phyloP scores from a whole-genome alignment of 92 coral and sea anemone genomes.

The Paragorgia papillata region DNA sequence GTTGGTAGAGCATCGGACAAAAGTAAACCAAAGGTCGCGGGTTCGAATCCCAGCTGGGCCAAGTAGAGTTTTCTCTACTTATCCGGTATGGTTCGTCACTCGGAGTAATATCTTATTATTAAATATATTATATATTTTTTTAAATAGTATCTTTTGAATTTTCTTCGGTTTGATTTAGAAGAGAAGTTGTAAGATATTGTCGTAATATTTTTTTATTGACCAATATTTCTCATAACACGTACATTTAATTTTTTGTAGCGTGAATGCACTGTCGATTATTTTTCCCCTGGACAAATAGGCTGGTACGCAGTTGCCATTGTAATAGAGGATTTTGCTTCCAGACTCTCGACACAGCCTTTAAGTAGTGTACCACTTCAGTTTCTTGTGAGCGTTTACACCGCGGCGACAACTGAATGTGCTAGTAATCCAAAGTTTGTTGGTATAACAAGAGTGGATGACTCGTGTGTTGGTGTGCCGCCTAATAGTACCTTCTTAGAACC shows the following conservation, averaged over 20 bases:
- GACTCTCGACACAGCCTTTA: conserved; percentile 55
- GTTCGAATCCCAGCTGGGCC: no score
- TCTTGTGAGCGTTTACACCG: conserved; percentile 57
- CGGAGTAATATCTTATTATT: no score
- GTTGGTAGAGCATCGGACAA: no score
- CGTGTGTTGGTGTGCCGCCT: conserved; percentile 74
- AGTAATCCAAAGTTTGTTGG: conserved; percentile 66
- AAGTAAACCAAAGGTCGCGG: no score
- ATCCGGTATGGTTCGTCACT: no score
- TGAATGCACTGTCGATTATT: conserved; percentile 56
- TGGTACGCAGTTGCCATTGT: conserved; percentile 71
- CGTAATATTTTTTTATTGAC: no score
- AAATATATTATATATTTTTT: no score
- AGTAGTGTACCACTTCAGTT: conserved; percentile 80
- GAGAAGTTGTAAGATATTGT: no score
- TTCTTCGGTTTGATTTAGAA: no score
- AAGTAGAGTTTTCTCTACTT: no score
- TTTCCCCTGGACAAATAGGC: conserved; percentile 47
- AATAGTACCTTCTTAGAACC: conserved; percentile 62
- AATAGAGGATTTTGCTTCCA: conserved; percentile 71
- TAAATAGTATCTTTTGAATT: no score
- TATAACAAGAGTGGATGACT: conserved; percentile 65
- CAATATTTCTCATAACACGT: no score
- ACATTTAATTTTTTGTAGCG: conserved; percentile 44
- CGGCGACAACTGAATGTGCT: conserved; percentile 58